Percentiles rank a stretch among this genome's conserved stretches.
Evolutionary conservation across 2,113 vertebrate genomes (phyloP).

Genomic region (Rhea americana): DNA sequence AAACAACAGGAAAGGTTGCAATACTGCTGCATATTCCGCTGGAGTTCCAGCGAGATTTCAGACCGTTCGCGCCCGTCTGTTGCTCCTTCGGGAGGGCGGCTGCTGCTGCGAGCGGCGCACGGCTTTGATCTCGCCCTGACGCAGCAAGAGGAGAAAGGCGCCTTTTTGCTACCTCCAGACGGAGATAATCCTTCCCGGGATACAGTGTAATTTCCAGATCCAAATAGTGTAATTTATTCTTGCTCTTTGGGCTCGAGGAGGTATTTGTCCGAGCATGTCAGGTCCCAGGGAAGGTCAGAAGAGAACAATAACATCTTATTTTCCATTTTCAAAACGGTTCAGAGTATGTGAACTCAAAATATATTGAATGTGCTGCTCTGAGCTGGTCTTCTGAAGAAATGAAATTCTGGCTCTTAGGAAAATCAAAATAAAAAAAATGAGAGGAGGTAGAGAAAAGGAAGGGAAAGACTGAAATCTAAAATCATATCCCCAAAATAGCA

Average conservation of each 20-base stretch:
- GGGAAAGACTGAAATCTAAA: neutral
- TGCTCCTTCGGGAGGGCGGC: neutral
- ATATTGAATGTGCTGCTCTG: neutral
- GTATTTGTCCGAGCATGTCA: neutral
- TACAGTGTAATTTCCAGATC: neutral
- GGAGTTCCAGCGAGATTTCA: conserved; percentile 1
- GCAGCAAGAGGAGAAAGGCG: neutral
- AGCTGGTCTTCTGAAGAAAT: neutral
- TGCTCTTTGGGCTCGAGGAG: neutral
- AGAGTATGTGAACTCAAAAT: neutral
- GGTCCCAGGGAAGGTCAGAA: neutral
- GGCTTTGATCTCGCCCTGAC: neutral
- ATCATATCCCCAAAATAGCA: neutral
- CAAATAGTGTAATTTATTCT: fast-evolving
- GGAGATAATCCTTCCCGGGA: neutral
- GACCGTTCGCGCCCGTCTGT: neutral
- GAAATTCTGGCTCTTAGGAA: neutral
- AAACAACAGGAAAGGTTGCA: neutral
- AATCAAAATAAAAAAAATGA: neutral
- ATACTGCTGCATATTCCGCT: neutral
- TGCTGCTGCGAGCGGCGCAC: neutral
- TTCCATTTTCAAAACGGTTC: neutral
- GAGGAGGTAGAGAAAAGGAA: neutral
- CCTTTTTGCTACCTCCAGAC: neutral
- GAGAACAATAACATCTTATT: neutral